Conservation (phyloP, 2,888 invertebrate genomes). For the Folsomia candida region DNA sequence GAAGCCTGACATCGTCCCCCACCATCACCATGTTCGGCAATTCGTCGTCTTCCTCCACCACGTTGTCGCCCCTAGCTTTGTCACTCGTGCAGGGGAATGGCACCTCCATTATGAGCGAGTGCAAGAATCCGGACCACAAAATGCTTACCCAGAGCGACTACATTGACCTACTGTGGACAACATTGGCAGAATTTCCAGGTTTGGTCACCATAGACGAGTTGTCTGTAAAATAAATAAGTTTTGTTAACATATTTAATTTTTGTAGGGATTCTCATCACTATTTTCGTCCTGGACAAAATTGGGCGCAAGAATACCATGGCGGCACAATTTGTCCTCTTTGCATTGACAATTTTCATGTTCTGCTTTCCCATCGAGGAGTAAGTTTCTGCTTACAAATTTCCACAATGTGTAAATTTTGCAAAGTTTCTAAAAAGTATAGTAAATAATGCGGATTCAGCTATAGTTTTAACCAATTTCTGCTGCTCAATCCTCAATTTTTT, state of each 20-base stretch:
- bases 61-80: conserved; percentile 22
- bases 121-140: conserved; percentile 61
- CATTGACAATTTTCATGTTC: conserved; percentile 59
- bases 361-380: conserved; percentile 58
- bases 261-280: conserved; percentile 80
- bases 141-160: conserved; percentile 81
- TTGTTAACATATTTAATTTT: conserved; percentile 31
- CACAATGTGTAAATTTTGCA: not conserved
- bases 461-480: too few relatives aligned
- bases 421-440: too few relatives aligned
- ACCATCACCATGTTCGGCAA: not conserved
- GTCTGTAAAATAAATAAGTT: not conserved
- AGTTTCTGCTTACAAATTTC: conserved; percentile 52
- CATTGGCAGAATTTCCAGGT: conserved; percentile 91
- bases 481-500: conserved; percentile 4
- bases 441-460: too few relatives aligned
- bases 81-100: conserved; percentile 4
- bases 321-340: conserved; percentile 82
- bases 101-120: conserved; percentile 14
- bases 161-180: conserved; percentile 89
- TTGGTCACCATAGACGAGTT: conserved; percentile 22
- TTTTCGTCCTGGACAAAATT: conserved; percentile 82
- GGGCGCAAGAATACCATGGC: conserved; percentile 92
- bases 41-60: not conserved
- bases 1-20: not conserved